These are phyloP conservation scores for Cladopsammia gracilis DNA, from an alignment of 64 coral and sea anemone genomes.

Conservation along the genomic window DNA sequence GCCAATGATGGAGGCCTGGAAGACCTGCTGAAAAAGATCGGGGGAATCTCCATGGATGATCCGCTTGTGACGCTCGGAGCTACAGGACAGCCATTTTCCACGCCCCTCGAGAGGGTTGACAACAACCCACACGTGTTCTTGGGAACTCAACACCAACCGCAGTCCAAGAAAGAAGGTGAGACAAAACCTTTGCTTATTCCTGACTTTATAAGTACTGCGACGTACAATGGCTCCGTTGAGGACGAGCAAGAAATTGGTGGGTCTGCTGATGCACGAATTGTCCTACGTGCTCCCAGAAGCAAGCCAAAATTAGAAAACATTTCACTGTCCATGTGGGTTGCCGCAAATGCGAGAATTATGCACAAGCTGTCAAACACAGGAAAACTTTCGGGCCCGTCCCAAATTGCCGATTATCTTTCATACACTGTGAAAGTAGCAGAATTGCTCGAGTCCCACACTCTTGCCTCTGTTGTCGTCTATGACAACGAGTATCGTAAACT, in stretches of 20 bases:
- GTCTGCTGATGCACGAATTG: constrained; percentile 1
- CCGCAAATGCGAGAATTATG: constrained; percentile 15
- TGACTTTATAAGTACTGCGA: constrained; percentile 4
- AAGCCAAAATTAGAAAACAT: constrained; percentile 53
- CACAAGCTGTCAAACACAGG: constrained; percentile 11
- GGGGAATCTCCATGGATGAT: neutral
- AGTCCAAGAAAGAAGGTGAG: constrained; percentile 3
- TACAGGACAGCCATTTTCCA: neutral
- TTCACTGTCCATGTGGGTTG: constrained; percentile 19
- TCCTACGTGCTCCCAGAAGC: neutral
- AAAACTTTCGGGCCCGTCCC: neutral
- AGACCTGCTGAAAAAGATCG: constrained; percentile 26
- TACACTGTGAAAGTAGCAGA: constrained; percentile 28
- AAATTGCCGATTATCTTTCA: constrained; percentile 9
- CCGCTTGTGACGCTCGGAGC: neutral
- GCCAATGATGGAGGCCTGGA: constrained; percentile 26
- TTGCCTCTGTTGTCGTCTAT: neutral
- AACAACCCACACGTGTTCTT: constrained; percentile 33
- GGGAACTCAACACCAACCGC: constrained; percentile 10
- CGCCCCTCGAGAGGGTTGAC: neutral
- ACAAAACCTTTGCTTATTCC: constrained; percentile 44
- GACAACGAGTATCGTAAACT: constrained; percentile 12
- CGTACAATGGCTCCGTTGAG: neutral
- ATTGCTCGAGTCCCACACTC: neutral
- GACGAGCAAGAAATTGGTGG: constrained; percentile 44